These are phyloP conservation scores for Epinephelus awoara DNA, from an alignment of 2,797 vertebrate species.

Conservation along the genomic window DNA sequence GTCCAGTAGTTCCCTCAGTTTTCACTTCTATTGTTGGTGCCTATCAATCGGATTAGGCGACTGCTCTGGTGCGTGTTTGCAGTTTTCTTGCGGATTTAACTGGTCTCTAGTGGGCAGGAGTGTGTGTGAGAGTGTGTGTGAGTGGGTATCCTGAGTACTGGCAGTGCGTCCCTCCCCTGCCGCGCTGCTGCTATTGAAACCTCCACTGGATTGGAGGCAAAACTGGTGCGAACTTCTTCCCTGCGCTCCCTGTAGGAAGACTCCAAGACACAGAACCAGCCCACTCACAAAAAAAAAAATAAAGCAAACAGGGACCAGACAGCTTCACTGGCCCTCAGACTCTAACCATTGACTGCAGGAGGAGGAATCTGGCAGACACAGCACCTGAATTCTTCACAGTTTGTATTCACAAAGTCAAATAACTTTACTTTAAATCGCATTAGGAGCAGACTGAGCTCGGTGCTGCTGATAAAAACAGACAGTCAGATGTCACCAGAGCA, in stretches of 20 bases:
- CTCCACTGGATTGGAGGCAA: conserved; percentile 82
- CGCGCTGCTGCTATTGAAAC: conserved; percentile 84
- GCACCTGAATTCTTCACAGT: not conserved
- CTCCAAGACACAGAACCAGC: conserved; percentile 79
- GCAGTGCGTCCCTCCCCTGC: conserved; percentile 84
- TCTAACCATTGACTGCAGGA: conserved; percentile 13
- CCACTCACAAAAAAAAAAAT: conserved; percentile 68
- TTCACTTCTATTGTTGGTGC: conserved; percentile 65
- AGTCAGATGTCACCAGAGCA: conserved; percentile 20
- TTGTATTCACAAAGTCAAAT: not conserved
- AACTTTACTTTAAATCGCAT: conserved; percentile 17
- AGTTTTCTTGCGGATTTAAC: conserved; percentile 79
- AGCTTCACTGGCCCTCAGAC: conserved; percentile 40
- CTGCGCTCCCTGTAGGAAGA: conserved; percentile 70
- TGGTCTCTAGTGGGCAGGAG: conserved; percentile 78
- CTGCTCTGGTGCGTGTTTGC: conserved; percentile 76
- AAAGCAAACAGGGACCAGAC: conserved; percentile 36
- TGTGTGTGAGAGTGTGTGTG: conserved; percentile 66
- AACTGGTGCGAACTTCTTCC: conserved; percentile 76
- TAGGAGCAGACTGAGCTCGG: not conserved
- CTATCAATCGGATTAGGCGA: conserved; percentile 73
- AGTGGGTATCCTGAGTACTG: conserved; percentile 80
- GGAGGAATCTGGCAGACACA: conserved; percentile 1
- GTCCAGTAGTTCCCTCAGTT: conserved; percentile 77
- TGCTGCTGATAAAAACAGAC: conserved; percentile 16